Evolutionary conservation across 2,113 vertebrate species (phyloP), one percentile per base, ranked within the genome.

Genomic region (Prunella fulvescens): DNA sequence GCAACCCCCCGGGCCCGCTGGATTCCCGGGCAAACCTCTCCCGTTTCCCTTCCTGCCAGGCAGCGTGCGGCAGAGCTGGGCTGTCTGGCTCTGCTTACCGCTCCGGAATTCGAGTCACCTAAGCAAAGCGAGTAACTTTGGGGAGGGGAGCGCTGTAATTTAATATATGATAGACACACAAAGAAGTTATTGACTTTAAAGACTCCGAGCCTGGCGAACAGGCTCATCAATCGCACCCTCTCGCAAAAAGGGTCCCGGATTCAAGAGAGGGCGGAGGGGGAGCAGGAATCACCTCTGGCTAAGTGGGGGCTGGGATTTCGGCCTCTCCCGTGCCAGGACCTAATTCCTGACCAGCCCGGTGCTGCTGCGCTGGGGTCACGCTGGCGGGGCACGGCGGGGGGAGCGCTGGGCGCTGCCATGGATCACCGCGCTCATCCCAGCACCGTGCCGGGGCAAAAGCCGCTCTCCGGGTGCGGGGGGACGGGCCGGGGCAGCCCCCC

Each of bases 171-270:
- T n/a, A 80, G 31, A 79, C 53, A 50, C 82, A 96, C 95, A 93
- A 92, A 92, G 83, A 58, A 73, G 62, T 88, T 83, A 73, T 42
- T 93, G 92, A 90, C 76, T 95, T 92, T 53, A 69, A 88, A 88
- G 54, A 8, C 73, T 35, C 60, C 17, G 35, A 86, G 19, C 50
- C 85, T 2, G 58, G 66, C 15, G 10, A 87, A 85, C 42, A 16
- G 70, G 70, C 74, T 94, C 93, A 91, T 86, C 96, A 61, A 65
- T 73, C 6, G 81, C 84, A 83, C 39, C 40, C 66, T 50, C 73
- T 91, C 13, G 70, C 66, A 50, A 91, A 72, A 67, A 7, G 40
- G 65, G 31, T 86, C 88, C 78, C 53, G 62, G 61, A 77, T 66
- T 69, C 56, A 54, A 31, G 3, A 19, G 42, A 26, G 76, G n/a